phyloP scores from a whole-genome alignment of 2,797 vertebrate genomes.

The Momotus momota region DNA sequence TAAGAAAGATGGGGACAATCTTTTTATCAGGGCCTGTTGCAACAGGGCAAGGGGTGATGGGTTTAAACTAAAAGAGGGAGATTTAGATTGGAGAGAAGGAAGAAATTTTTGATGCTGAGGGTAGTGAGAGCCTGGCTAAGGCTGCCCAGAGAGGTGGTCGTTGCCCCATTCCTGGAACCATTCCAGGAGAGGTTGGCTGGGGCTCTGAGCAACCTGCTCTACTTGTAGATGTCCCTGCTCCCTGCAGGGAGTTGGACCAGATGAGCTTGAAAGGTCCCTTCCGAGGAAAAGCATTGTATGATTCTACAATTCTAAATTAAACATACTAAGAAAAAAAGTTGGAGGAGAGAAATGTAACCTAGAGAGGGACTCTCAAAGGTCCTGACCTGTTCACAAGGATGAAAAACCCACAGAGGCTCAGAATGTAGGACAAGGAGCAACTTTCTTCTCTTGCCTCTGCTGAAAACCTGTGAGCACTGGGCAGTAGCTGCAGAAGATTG shows the following conservation, averaged over 20 bases:
- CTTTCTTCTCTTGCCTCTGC: background rate
- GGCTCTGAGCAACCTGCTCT: background rate
- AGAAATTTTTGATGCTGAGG: background rate
- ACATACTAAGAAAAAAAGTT: background rate
- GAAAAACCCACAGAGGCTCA: background rate
- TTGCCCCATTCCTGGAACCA: background rate
- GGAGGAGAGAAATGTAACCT: background rate
- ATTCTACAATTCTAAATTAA: background rate
- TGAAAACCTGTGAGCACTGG: background rate
- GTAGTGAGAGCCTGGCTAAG: background rate
- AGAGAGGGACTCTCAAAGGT: background rate
- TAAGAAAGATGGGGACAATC: background rate
- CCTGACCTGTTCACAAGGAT: background rate
- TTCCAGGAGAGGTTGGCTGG: background rate
- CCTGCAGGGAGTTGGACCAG: background rate
- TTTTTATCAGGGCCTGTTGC: background rate
- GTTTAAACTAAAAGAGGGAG: background rate
- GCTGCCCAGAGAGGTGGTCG: background rate
- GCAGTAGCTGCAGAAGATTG: background rate
- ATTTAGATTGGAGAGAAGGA: background rate
- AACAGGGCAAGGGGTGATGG: background rate
- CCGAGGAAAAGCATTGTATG: background rate
- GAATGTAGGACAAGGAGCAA: background rate
- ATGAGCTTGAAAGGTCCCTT: background rate
- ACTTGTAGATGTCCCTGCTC: background rate